These are phyloP conservation scores for Cercopithecus petaurista DNA, from an alignment of 2,797 vertebrate genomes.

Conservation along the genomic window DNA sequence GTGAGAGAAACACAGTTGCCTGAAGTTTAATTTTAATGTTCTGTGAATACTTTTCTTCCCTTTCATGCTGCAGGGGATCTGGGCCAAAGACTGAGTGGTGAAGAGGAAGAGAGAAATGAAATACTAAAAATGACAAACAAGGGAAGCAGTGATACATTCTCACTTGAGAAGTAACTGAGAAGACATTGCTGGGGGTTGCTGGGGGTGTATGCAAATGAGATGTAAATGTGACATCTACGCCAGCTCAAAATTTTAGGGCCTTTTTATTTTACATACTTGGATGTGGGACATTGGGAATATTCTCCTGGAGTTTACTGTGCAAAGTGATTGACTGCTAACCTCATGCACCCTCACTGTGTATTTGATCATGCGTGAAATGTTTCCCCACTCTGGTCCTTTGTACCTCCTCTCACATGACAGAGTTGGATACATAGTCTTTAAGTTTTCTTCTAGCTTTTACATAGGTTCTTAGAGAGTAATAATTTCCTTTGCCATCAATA, in stretches of 20 bases:
- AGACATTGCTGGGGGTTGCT: not conserved
- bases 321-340: not conserved
- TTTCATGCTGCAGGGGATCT: slow-evolving; percentile 51
- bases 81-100: slow-evolving; percentile 72
- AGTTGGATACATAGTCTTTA: not conserved
- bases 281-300: not conserved
- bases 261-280: not conserved
- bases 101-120: slow-evolving; percentile 50
- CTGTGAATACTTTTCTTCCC: slow-evolving; percentile 54
- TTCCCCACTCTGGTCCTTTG: not conserved
- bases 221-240: slow-evolving; percentile 32
- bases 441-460: not conserved
- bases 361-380: not conserved
- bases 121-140: slow-evolving; percentile 69
- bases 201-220: slow-evolving; percentile 68
- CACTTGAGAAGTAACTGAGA: slow-evolving; percentile 61
- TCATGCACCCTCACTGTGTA: not conserved
- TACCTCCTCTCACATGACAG: not conserved
- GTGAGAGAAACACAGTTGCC: slow-evolving; percentile 49
- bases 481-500: not conserved
- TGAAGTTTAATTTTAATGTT: slow-evolving; percentile 68
- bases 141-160: slow-evolving; percentile 26
- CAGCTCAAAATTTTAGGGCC: not conserved
- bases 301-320: not conserved
- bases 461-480: not conserved